These are phyloP conservation scores for Pachycephala philippinensis DNA, from an alignment of 2,113 vertebrate species.

Conservation along the genomic window DNA sequence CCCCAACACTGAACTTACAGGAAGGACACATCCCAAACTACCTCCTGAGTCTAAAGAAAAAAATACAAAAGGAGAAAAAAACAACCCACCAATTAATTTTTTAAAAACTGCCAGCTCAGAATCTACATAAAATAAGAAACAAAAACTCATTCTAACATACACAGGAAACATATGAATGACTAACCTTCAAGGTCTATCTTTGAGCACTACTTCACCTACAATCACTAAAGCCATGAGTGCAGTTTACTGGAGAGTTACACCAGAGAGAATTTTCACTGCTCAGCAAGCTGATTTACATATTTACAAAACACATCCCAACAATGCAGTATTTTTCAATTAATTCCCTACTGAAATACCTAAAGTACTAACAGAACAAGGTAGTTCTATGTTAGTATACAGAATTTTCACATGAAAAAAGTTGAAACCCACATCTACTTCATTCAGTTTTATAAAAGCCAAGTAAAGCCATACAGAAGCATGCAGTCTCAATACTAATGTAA, in stretches of 20 bases:
- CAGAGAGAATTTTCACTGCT: not conserved
- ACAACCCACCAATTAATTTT: rapidly evolving
- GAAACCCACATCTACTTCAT: not conserved
- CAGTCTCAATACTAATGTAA: not conserved
- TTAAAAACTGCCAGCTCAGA: not conserved
- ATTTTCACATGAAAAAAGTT: not conserved
- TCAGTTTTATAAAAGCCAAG: not conserved
- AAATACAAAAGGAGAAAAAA: not conserved
- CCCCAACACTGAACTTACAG: not conserved
- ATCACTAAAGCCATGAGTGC: not conserved
- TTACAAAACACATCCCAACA: not conserved
- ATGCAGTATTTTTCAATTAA: not conserved
- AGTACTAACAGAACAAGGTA: not conserved
- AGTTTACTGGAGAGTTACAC: not conserved
- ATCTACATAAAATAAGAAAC: not conserved
- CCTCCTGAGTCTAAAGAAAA: not conserved
- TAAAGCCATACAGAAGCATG: not conserved
- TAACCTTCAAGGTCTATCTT: not conserved
- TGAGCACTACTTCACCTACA: not conserved
- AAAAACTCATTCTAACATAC: not conserved
- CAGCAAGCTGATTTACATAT: not conserved
- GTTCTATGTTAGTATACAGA: not conserved
- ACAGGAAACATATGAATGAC: not conserved
- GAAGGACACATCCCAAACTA: not conserved
- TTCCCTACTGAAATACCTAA: not conserved